These are phyloP conservation scores for Seira musarum DNA, from an alignment of 2,888 invertebrate species.

Conservation along the genomic window DNA sequence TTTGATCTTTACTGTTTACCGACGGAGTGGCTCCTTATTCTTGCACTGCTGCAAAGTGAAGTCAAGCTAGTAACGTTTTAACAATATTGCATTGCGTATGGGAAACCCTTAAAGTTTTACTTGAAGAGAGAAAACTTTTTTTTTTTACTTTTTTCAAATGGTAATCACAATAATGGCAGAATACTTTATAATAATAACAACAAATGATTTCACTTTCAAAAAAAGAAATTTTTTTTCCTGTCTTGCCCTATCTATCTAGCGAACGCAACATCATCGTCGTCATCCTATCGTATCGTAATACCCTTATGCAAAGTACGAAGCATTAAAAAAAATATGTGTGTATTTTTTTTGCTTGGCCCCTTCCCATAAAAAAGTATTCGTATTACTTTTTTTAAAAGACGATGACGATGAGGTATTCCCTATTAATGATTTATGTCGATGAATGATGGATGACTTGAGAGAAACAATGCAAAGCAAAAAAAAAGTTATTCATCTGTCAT, in stretches of 20 bases:
- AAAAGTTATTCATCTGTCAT: no score
- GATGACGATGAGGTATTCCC: no score
- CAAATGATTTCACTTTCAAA: slow-evolving; percentile 65
- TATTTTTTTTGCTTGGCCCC: neutral
- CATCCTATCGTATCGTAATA: neutral
- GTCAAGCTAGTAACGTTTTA: no score
- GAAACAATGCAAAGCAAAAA: no score
- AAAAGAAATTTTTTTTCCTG: slow-evolving; percentile 46
- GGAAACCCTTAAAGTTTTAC: no score
- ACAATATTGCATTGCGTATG: no score
- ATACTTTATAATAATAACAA: slow-evolving; percentile 30
- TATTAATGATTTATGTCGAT: no score
- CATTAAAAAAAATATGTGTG: neutral
- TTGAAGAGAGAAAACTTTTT: slow-evolving; percentile 21
- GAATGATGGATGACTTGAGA: no score
- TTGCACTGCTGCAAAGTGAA: no score
- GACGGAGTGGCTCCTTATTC: slow-evolving; percentile 16
- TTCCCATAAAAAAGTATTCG: no score
- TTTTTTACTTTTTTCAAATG: slow-evolving; percentile 27
- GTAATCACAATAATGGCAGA: slow-evolving; percentile 46
- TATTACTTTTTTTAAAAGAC: no score
- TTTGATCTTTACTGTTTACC: neutral
- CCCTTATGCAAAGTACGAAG: neutral
- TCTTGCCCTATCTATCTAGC: slow-evolving; percentile 37
- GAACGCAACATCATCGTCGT: no score